A percentile compares a stretch with the other conserved stretches of the same genome.
phyloP scores from a whole-genome alignment of 2,113 vertebrate genomes.

The Percopsis transmontana region DNA sequence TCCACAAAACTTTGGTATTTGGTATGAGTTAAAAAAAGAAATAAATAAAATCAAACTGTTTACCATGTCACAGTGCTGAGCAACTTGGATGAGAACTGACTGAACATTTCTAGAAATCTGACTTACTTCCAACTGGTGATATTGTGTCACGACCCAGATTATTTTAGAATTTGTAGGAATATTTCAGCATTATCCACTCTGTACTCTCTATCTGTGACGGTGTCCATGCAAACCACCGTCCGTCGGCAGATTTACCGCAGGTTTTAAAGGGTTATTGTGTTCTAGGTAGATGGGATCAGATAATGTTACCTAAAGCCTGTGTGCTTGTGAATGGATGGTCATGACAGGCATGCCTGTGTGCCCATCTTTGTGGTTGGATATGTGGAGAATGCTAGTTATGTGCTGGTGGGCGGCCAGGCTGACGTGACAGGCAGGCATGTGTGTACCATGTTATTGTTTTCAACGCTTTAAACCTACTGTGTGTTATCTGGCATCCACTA shows the following conservation, averaged over 20 bases:
- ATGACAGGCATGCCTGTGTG: slow-evolving; percentile 55
- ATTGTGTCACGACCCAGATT: too few species aligned
- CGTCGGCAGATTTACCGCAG: slow-evolving; percentile 46
- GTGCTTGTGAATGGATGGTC: slow-evolving; percentile 38
- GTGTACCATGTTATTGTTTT: slow-evolving; percentile 57
- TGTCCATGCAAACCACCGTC: slow-evolving; percentile 52
- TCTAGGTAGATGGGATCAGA: slow-evolving; percentile 51
- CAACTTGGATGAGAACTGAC: not conserved
- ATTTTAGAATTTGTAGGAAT: too few species aligned
- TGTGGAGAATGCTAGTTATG: slow-evolving; percentile 50
- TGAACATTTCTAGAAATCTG: not conserved
- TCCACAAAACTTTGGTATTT: too few species aligned
- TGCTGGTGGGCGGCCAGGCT: slow-evolving; percentile 58
- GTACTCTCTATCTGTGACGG: slow-evolving; percentile 56
- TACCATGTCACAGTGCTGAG: not conserved
- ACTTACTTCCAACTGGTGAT: not conserved
- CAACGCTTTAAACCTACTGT: not conserved
- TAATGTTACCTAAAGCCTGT: slow-evolving; percentile 44
- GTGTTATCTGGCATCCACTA: not conserved
- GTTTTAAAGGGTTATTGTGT: slow-evolving; percentile 59
- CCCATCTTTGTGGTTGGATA: slow-evolving; percentile 37
- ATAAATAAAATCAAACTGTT: not conserved
- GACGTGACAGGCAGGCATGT: slow-evolving; percentile 18
- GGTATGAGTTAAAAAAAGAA: too few species aligned
- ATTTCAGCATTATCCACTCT: slow-evolving; percentile 38